These are phyloP conservation scores for Aphidius colemani DNA, from an alignment of 2,888 invertebrate species.

Conservation along the genomic window DNA sequence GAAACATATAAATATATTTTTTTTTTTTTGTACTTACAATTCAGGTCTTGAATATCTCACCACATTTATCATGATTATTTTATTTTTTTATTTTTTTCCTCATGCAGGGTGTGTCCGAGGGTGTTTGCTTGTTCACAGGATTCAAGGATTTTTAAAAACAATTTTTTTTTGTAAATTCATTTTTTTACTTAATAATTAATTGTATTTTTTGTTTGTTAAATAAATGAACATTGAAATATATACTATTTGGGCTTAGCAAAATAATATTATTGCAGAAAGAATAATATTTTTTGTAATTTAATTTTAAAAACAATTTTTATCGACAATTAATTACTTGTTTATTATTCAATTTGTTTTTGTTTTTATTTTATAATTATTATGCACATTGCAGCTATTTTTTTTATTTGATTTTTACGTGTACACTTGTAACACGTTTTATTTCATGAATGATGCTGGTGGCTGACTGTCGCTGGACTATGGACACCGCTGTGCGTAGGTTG, in stretches of 20 bases:
- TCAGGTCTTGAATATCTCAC: slow-evolving; percentile 16
- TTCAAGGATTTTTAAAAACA: slow-evolving; percentile 1
- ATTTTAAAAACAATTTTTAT: too few relatives aligned
- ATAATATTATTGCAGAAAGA: too few relatives aligned
- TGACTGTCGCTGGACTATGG: slow-evolving; percentile 34
- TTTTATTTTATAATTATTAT: background rate
- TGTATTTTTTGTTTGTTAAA: background rate
- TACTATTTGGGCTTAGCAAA: too few relatives aligned
- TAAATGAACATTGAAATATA: background rate
- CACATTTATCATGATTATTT: slow-evolving; percentile 39
- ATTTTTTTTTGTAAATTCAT: background rate
- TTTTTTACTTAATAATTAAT: too few relatives aligned
- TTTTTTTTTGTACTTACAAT: too few relatives aligned
- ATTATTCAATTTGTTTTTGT: background rate
- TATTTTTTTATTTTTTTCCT: slow-evolving; percentile 20
- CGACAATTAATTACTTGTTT: too few relatives aligned
- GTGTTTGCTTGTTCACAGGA: slow-evolving; percentile 15
- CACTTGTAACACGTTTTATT: slow-evolving; percentile 37
- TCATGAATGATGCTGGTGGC: slow-evolving; percentile 44
- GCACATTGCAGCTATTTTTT: background rate
- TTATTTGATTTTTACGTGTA: slow-evolving; percentile 14
- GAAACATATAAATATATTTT: background rate
- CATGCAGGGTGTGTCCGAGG: slow-evolving; percentile 17
- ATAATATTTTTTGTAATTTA: too few relatives aligned
- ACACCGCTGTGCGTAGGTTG: slow-evolving; percentile 50